Base-by-base conservation (phyloP, 2,888 invertebrate species). In the Escarpia spicata region DNA sequence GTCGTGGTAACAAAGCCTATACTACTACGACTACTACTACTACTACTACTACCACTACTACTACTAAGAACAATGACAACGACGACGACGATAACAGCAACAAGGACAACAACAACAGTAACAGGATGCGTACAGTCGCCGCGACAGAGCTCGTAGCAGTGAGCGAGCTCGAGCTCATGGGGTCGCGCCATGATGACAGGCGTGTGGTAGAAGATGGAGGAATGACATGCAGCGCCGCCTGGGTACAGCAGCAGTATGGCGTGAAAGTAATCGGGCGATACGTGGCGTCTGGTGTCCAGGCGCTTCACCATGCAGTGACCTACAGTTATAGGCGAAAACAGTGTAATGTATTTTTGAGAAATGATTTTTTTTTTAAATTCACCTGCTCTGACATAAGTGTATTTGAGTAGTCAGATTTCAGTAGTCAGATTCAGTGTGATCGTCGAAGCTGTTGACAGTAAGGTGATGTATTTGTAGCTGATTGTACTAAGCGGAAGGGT, bases 221-320 rank as follows among this genome's bases (percentile, higher is more conserved):
- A 75, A 6, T 75, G 75, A 75, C 75, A 75, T 19, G 75, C 75
- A 75, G 75, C 75, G 75, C 75, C 75, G 6, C 6, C 75, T 75
- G 75, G 75, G 75, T 75, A 75, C 19, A 75, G 75, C 75, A 26
- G 75, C 26, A 75, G 26, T 75, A 75, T 75, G 75, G 75, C 75
- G 75, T 75, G 75, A 26, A 75, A 75, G 75, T 75, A 75, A 26
- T 75, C 75, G 19, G 75, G 75, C 75, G 75, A 75, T 26, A 75
- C 75, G 0, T 15, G n/a, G 19, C 75, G 75, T 75, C n/a, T 75
- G 19, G 75, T 26, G 26, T 75, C 75, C 26, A 75, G 26, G 19
- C 75, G 75, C 75, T 75, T 75, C 75, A 75, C 75, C 75, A 75
- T 75, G 75, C 75, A 75, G 26, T 75, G 75, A 26, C 75, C 75